Evolutionary conservation across 2,113 vertebrate genomes (phyloP).

Genomic region (Alexandromys fortis): DNA sequence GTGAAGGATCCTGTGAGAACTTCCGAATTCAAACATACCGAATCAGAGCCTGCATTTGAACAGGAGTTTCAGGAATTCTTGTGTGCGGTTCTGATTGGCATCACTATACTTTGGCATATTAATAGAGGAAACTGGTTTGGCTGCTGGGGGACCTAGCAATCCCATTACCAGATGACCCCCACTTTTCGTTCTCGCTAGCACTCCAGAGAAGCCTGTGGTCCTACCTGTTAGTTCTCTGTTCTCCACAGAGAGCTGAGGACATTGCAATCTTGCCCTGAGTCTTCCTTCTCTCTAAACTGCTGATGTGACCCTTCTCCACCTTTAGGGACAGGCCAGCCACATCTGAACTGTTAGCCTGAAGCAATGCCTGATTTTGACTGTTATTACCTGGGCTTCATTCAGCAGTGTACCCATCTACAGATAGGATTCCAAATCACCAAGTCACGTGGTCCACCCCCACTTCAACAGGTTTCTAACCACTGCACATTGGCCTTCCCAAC

Average conservation of each 20-base stretch:
- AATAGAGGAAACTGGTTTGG: conserved; percentile 64
- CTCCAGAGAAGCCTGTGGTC: neutral
- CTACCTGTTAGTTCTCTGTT: conserved; percentile 45
- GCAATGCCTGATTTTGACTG: neutral
- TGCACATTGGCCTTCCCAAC: neutral
- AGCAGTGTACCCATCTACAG: neutral
- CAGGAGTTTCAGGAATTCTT: neutral
- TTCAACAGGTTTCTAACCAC: neutral
- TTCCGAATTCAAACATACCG: neutral
- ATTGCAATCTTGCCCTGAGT: neutral
- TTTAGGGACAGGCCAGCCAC: neutral
- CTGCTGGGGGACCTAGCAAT: conserved; percentile 68
- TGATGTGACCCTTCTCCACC: neutral
- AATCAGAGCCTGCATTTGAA: conserved; percentile 3
- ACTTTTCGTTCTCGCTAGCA: conserved; percentile 8
- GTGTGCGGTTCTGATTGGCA: neutral
- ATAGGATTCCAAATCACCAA: neutral
- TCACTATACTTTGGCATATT: conserved; percentile 59
- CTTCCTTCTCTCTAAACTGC: neutral
- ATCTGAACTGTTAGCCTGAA: conserved; percentile 28
- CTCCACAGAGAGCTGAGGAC: neutral
- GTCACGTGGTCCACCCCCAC: neutral
- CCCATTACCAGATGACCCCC: neutral
- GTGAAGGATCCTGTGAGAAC: neutral
- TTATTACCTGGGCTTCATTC: conserved; percentile 38